phyloP scores from a whole-genome alignment of 1,140 invertebrate genomes.

The Mizuhopecten yessoensis region DNA sequence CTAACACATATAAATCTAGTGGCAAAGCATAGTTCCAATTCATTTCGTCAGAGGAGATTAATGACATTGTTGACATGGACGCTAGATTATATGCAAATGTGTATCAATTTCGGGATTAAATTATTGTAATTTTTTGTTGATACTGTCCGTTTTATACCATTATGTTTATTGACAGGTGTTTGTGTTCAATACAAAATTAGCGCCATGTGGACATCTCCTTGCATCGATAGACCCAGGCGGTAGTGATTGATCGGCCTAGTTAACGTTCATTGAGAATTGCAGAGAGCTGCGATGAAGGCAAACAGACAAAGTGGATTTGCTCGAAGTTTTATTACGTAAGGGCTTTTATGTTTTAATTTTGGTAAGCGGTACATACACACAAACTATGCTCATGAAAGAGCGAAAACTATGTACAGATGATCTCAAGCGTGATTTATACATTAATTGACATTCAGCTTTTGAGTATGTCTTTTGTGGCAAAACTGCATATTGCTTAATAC shows the following conservation, averaged over 20 bases:
- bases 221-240: neutral
- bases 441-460: no score
- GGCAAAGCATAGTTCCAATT: neutral
- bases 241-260: neutral
- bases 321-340: neutral
- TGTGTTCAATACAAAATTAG: neutral
- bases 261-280: neutral
- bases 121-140: neutral
- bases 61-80: neutral
- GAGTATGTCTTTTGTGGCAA: no score
- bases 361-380: neutral
- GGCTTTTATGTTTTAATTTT: neutral
- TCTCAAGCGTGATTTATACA: no score
- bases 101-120: neutral
- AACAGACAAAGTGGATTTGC: neutral
- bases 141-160: neutral
- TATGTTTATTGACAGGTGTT: neutral
- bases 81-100: neutral
- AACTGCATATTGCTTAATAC: no score
- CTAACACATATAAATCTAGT: neutral
- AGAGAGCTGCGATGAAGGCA: neutral
- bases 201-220: neutral
- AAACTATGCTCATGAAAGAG: neutral
- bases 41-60: neutral
- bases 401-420: no score